Evolutionary conservation across 2,888 invertebrate genomes (phyloP).

Genomic region (Azorinus chamasolen): DNA sequence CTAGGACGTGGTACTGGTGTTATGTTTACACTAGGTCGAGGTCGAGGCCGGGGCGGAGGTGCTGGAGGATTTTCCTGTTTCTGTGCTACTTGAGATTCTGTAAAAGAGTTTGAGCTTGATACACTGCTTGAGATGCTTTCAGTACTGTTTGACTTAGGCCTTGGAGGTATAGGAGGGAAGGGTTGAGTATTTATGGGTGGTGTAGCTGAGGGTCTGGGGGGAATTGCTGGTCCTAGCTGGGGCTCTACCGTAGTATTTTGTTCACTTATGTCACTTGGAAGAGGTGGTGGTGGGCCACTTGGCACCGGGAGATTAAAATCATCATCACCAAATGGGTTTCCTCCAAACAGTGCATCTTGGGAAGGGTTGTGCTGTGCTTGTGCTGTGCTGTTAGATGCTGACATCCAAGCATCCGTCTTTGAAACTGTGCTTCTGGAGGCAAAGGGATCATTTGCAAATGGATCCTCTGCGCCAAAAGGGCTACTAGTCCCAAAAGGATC

Average conservation of each 20-base stretch:
- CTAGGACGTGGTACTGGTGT: no score
- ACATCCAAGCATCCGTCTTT: neutral
- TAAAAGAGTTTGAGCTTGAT: no score
- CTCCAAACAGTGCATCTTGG: slow-evolving; percentile 35
- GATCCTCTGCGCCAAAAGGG: slow-evolving; percentile 64
- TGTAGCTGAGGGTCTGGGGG: slow-evolving; percentile 49
- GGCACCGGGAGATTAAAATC: slow-evolving; percentile 69
- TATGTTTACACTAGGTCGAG: no score
- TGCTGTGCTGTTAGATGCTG: neutral
- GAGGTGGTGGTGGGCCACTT: slow-evolving; percentile 75
- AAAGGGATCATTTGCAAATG: slow-evolving; percentile 57
- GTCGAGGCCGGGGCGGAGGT: no score
- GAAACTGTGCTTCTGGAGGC: slow-evolving; percentile 11
- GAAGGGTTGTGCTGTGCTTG: neutral
- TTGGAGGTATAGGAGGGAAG: slow-evolving; percentile 52
- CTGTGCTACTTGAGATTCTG: no score
- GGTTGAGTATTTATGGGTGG: slow-evolving; percentile 17
- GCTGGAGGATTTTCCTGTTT: no score
- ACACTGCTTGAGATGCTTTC: neutral
- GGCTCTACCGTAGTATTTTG: slow-evolving; percentile 46
- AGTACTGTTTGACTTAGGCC: slow-evolving; percentile 23
- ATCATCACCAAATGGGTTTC: slow-evolving; percentile 49
- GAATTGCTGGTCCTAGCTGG: slow-evolving; percentile 66
- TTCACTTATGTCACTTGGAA: slow-evolving; percentile 59
- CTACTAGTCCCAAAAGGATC: slow-evolving; percentile 32